Conservation (phyloP, 2,888 invertebrate species). For the Tetheella fluctuosa region DNA sequence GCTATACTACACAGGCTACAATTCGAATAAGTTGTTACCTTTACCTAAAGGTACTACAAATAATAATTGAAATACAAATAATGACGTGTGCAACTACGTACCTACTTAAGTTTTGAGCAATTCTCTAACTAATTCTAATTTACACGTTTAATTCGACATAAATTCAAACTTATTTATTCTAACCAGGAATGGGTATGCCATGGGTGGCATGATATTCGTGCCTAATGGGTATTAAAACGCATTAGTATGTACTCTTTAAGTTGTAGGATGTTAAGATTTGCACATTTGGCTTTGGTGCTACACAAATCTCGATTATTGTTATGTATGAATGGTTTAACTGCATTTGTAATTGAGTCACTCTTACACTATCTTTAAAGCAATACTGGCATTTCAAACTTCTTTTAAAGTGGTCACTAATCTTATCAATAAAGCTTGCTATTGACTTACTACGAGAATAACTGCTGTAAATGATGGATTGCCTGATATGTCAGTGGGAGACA, state of each 20-base stretch:
- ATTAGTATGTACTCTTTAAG: neutral
- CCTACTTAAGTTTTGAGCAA: neutral
- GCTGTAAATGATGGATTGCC: constrained; percentile 25
- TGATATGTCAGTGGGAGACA: constrained; percentile 26
- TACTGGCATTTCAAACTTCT: constrained; percentile 34
- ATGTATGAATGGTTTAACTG: constrained; percentile 2
- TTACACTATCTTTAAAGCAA: constrained; percentile 38
- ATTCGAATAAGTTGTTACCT: neutral
- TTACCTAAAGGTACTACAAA: too few species aligned
- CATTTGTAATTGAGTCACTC: constrained; percentile 11
- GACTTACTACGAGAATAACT: constrained; percentile 39
- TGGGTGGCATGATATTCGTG: neutral
- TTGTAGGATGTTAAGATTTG: neutral
- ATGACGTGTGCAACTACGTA: too few species aligned
- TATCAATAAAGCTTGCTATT: constrained; percentile 55
- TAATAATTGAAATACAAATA: neutral
- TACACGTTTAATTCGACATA: neutral
- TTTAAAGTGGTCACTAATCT: constrained; percentile 27
- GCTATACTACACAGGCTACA: neutral
- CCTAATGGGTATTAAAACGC: neutral
- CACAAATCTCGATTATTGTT: constrained; percentile 17
- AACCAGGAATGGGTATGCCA: neutral
- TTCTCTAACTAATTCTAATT: neutral
- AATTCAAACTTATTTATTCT: neutral
- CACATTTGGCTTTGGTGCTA: constrained; percentile 30